phyloP scores from a whole-genome alignment of 2,888 invertebrate genomes.

The Selenia dentaria region DNA sequence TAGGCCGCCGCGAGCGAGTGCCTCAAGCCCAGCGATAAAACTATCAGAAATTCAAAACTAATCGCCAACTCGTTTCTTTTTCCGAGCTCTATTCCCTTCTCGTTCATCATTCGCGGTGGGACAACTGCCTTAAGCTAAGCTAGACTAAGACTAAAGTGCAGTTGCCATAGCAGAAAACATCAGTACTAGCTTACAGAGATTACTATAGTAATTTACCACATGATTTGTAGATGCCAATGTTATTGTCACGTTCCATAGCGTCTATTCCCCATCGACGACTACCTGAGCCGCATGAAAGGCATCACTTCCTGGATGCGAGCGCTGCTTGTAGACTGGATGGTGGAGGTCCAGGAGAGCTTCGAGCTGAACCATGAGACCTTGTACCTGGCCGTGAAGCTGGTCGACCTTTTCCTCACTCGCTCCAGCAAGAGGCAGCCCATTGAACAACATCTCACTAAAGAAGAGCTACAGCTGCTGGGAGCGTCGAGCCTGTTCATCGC shows the following conservation, averaged over 20 bases:
- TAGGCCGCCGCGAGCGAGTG: no score
- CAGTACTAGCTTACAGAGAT: no score
- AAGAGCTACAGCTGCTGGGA: constrained; percentile 95
- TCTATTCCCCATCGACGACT: constrained; percentile 90
- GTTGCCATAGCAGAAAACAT: no score
- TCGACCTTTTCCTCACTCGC: constrained; percentile 91
- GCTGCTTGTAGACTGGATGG: constrained; percentile 99
- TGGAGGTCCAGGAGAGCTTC: constrained; percentile 98
- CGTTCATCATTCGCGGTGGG: no score
- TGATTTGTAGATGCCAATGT: not conserved
- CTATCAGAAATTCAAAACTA: no score
- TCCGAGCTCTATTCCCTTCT: no score
- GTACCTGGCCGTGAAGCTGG: constrained; percentile 97
- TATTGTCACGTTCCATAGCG: constrained; percentile 68
- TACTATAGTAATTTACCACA: no score
- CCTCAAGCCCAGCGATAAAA: no score
- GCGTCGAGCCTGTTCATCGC: constrained; percentile 97
- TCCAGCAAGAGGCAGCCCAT: constrained; percentile 57
- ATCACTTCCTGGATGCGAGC: constrained; percentile 95
- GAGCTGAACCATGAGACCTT: constrained; percentile 99
- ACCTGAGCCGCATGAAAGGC: constrained; percentile 91
- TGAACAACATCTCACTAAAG: constrained; percentile 88
- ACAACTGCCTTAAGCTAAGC: no score
- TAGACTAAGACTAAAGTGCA: no score
- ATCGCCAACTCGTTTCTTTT: no score